Percentiles rank a stretch among this genome's conserved stretches.
Evolutionary conservation across 1,140 invertebrate genomes (phyloP).

Genomic region (Pristionchus pacificus): DNA sequence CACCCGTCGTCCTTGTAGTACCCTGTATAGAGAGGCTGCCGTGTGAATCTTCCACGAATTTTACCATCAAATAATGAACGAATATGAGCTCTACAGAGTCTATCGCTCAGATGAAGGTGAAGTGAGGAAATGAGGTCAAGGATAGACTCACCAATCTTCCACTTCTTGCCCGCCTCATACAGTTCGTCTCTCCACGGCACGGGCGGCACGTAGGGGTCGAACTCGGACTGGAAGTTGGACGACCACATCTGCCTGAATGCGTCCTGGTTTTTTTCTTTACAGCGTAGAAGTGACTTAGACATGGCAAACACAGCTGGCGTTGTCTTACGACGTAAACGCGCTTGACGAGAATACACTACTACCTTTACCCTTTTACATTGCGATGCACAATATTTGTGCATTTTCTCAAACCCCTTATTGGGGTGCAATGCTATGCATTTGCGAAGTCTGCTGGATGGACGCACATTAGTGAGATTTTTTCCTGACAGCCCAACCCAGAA

Average conservation of each 20-base stretch:
- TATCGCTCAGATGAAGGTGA: too few species aligned
- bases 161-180: constrained; percentile 31
- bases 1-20: constrained; percentile 54
- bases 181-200: constrained; percentile 26
- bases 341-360: neutral
- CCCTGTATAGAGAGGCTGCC: constrained; percentile 29
- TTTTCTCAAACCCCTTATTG: too few species aligned
- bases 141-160: constrained; percentile 43
- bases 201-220: constrained; percentile 32
- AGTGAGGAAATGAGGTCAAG: neutral
- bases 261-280: neutral
- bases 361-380: too few species aligned
- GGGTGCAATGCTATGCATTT: too few species aligned
- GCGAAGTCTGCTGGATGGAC: too few species aligned
- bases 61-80: too few species aligned
- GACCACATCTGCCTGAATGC: constrained; percentile 15
- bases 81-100: too few species aligned
- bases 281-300: neutral
- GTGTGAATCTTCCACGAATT: too few species aligned
- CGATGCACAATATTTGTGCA: too few species aligned
- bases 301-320: neutral
- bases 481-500: too few species aligned
- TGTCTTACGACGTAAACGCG: neutral
- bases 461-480: too few species aligned
- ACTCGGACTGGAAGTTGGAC: constrained; percentile 18